Evolutionary conservation across 2,888 invertebrate genomes (phyloP), one percentile per base, ranked within the genome.

Genomic region (Epiblema foenella): DNA sequence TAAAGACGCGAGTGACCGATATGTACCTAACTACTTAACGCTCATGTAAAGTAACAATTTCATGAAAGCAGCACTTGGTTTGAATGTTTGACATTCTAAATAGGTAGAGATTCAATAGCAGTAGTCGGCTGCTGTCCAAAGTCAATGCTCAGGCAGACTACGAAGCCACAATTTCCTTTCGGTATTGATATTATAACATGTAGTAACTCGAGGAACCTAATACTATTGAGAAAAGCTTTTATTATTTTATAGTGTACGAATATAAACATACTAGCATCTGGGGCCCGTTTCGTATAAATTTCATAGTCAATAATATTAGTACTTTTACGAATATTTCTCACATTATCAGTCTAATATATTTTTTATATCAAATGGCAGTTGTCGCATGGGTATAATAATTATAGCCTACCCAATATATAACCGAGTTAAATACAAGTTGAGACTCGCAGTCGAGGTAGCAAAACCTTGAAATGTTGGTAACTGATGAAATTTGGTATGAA

Each of bases 51-150:
- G n/a, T 51, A 51, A 63, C 63, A 52, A 37, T 52, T 18, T 37
- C 15, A 52, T 18, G 7, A 37, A 2, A 33, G 15, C 10, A 24
- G 52, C 18, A 64, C 52, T 39, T 29, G 10, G 33, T 29, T 24
- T 46, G 15, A 17, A 59, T n/a, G 18, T 39, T 54, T 20, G 9
- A 63, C 20, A 39, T 39, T 52, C 64, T 37, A 63, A 39, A 64
- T 54, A 33, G 33, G 5, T 33, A 37, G 37, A 54, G 64, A 64
- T 64, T 39, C 39, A 64, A 64, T 64, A 54, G 52, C 20, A 64
- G 64, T 54, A n/a, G 64, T 54, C 64, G 54, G 52, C 64, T 64
- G 64, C 39, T 54, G 52, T 64, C 52, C 64, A 52, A 24, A 54
- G 51, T 54, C 63, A 52, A 64, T 39, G 52, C 20, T 52, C 52